Conservation (phyloP, 2,797 vertebrate species). For the Coracias cyanogaster region DNA sequence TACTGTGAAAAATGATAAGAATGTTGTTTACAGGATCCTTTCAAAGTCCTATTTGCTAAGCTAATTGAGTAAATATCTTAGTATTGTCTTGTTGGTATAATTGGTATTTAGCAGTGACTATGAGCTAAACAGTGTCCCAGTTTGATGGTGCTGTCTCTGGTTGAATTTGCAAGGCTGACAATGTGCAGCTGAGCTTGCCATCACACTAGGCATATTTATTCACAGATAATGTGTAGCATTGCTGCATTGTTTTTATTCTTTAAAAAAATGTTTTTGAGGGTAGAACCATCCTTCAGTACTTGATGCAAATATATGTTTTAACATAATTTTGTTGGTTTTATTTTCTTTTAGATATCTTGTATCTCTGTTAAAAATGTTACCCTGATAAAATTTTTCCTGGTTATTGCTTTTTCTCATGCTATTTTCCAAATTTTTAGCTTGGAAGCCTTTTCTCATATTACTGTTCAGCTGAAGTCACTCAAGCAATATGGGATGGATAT, state of each 20-base stretch:
- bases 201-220: neutral
- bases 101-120: neutral
- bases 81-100: neutral
- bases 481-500: constrained; percentile 95
- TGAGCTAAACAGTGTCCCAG: neutral
- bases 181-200: neutral
- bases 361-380: neutral
- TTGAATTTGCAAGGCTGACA: neutral
- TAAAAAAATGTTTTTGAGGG: neutral
- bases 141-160: neutral
- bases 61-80: neutral
- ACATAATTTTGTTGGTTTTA: neutral
- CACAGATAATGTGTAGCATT: neutral
- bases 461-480: constrained; percentile 91
- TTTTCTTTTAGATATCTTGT: neutral
- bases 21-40: neutral
- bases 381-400: neutral
- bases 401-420: constrained; percentile 36
- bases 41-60: neutral
- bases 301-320: neutral
- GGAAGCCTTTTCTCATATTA: constrained; percentile 94
- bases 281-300: neutral
- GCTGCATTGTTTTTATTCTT: neutral
- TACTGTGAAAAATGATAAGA: neutral
- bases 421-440: constrained; percentile 80